Percentiles rank a stretch among this genome's conserved stretches.
These are phyloP conservation scores for Drosophila bocqueti DNA, from an alignment of 1,140 invertebrate genomes.

Conservation along the genomic window DNA sequence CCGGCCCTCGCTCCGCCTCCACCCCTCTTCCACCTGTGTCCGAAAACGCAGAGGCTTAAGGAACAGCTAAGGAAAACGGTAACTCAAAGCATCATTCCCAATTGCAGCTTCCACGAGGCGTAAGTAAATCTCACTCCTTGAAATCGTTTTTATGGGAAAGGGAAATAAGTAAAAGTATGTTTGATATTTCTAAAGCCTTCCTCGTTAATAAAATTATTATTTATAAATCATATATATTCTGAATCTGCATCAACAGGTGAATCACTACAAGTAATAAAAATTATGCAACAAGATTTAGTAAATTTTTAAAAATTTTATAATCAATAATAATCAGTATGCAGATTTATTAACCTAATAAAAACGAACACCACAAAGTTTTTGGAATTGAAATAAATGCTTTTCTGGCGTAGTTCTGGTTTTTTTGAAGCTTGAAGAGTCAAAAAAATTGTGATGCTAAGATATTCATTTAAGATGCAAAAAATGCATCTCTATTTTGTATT, in stretches of 20 bases:
- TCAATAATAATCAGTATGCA: too few relatives aligned
- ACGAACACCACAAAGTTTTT: too few relatives aligned
- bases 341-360: too few relatives aligned
- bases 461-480: too few relatives aligned
- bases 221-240: not conserved
- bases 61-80: not conserved
- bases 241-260: not conserved
- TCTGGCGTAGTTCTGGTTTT: too few relatives aligned
- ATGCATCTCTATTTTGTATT: too few relatives aligned
- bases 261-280: not conserved
- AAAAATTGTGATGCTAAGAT: too few relatives aligned
- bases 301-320: too few relatives aligned
- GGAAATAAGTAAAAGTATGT: not conserved
- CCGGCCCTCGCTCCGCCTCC: not conserved
- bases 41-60: conserved; percentile 17
- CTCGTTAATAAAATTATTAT: not conserved
- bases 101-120: not conserved
- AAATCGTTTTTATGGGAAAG: not conserved
- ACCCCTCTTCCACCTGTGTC: not conserved
- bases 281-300: too few relatives aligned
- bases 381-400: too few relatives aligned
- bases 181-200: not conserved
- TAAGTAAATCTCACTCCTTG: not conserved
- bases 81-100: not conserved
- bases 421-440: too few relatives aligned